phyloP scores from a whole-genome alignment of 2,888 invertebrate species.

The Sesia apiformis region DNA sequence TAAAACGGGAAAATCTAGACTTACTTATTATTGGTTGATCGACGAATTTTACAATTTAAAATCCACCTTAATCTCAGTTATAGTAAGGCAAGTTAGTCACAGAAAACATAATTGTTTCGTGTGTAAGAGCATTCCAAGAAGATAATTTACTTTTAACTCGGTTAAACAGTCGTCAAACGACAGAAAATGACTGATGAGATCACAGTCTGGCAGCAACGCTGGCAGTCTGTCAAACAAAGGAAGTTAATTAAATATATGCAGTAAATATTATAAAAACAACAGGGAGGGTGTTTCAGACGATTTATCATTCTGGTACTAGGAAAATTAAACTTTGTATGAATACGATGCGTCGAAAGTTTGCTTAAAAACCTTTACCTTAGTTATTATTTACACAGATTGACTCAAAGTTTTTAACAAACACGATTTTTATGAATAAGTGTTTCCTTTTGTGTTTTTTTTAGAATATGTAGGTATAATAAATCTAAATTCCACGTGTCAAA shows the following conservation, averaged over 20 bases:
- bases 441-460: too few relatives aligned
- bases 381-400: too few relatives aligned
- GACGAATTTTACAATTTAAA: too few relatives aligned
- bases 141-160: conserved; percentile 9
- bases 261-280: conserved; percentile 13
- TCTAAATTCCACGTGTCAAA: too few relatives aligned
- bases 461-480: too few relatives aligned
- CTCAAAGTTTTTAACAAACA: too few relatives aligned
- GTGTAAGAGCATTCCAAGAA: conserved; percentile 6
- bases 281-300: conserved; percentile 20
- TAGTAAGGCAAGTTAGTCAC: neutral
- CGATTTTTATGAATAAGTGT: too few relatives aligned
- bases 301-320: conserved; percentile 13
- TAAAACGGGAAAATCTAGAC: too few relatives aligned
- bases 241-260: conserved; percentile 25
- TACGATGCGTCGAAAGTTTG: too few relatives aligned
- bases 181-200: conserved; percentile 42
- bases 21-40: too few relatives aligned
- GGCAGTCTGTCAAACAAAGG: conserved; percentile 41
- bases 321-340: neutral
- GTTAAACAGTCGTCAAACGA: conserved; percentile 20
- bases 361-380: too few relatives aligned
- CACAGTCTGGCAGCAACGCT: conserved; percentile 17
- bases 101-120: neutral
- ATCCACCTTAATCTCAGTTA: too few relatives aligned